These are phyloP conservation scores for Congeria kusceri DNA, from an alignment of 2,888 invertebrate genomes.

Conservation along the genomic window DNA sequence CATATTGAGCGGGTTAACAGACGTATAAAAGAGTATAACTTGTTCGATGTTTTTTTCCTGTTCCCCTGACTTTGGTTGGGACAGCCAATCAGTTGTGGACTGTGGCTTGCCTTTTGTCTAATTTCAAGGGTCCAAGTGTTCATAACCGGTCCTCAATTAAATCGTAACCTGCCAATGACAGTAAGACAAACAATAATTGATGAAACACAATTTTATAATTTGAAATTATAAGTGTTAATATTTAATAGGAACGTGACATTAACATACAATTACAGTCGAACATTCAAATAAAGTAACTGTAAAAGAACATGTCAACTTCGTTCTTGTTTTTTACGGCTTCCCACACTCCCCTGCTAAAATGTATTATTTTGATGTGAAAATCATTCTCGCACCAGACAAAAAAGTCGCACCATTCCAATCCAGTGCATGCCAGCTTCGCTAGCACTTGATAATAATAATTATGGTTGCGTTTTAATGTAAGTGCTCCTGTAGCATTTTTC, in stretches of 20 bases:
- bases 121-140: constrained; percentile 49
- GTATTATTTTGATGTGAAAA: constrained; percentile 25
- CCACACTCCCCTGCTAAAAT: constrained; percentile 26
- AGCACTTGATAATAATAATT: constrained; percentile 30
- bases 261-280: background rate
- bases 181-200: too few relatives aligned
- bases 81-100: constrained; percentile 57
- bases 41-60: constrained; percentile 42
- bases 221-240: background rate
- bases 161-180: too few relatives aligned
- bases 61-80: constrained; percentile 36
- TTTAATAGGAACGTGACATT: background rate
- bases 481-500: background rate
- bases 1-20: constrained; percentile 42
- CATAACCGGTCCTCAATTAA: constrained; percentile 20
- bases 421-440: constrained; percentile 24
- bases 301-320: constrained; percentile 20
- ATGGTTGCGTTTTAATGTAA: constrained; percentile 23
- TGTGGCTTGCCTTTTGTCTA: constrained; percentile 43
- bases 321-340: constrained; percentile 20
- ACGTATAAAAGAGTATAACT: constrained; percentile 43
- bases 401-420: constrained; percentile 40
- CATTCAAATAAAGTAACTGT: constrained; percentile 20
- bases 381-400: constrained; percentile 34
- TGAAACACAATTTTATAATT: constrained; percentile 8